These are phyloP conservation scores for Cantharis lateralis DNA, from an alignment of 2,888 invertebrate genomes.

Conservation along the genomic window DNA sequence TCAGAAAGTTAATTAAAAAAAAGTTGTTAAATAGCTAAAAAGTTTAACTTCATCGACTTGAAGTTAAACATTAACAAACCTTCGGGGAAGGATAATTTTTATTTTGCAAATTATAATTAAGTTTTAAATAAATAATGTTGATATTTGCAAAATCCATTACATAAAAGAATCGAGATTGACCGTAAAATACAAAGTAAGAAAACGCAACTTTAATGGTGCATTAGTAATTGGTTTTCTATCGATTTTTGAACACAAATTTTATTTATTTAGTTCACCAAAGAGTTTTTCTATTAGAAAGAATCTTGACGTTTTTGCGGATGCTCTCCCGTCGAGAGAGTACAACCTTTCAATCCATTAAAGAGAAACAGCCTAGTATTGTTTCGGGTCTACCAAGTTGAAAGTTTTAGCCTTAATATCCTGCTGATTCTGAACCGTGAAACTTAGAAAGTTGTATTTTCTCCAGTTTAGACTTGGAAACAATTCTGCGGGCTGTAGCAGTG, in stretches of 20 bases:
- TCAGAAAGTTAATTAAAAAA: background rate
- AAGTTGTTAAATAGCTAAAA: background rate
- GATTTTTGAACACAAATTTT: background rate
- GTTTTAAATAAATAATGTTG: background rate
- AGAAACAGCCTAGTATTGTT: constrained; percentile 21
- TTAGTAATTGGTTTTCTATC: background rate
- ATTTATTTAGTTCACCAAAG: constrained; percentile 1
- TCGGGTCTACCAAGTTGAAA: constrained; percentile 23
- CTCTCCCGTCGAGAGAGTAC: constrained; percentile 10
- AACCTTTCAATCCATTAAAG: constrained; percentile 25
- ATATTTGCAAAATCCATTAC: background rate
- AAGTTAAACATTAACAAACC: background rate
- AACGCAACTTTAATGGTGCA: background rate
- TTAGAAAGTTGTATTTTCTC: constrained; percentile 28
- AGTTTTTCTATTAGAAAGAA: background rate
- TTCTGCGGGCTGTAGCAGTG: constrained; percentile 26
- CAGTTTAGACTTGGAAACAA: constrained; percentile 30
- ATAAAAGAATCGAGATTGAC: background rate
- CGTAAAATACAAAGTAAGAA: background rate
- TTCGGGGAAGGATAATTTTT: background rate
- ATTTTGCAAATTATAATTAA: background rate
- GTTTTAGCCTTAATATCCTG: constrained; percentile 27
- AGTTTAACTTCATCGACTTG: background rate
- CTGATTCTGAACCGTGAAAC: constrained; percentile 28
- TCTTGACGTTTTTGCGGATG: constrained; percentile 6